Base-by-base conservation (phyloP, 2,113 vertebrate species). In the Leiothrix lutea region DNA sequence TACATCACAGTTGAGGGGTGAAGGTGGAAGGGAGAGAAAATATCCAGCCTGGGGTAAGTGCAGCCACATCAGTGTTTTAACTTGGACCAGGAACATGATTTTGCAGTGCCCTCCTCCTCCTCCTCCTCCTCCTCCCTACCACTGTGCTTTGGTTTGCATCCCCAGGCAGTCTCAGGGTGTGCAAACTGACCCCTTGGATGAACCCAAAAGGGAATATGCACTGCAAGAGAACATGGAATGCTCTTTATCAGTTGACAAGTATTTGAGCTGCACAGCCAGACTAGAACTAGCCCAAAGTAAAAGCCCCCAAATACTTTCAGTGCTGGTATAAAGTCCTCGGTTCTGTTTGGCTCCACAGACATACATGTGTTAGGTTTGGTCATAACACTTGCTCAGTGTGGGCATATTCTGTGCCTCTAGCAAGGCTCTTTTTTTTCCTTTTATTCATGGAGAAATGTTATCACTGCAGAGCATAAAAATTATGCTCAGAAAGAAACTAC, bases 321-420 rank as follows among this genome's bases (percentile, higher is more conserved):
- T 22, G 12, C 14, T 1, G 1, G 14, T 24, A 20, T 60, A 15
- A 64, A 12, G 36, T 48, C 8, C 44, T 75, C 0, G 0, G 12
- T 47, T 67, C 14, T 54, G 9, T 71, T 75, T 79, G 64, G 9
- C 6, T 65, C 28, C n/a, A 47, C 23, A 86, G 40, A 31, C 40
- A 33, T 2, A 38, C 7, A 72, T 31, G 20, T 70, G 8, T 16
- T 47, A 66, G 20, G 16, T 86, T 88, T 60, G 36, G 23, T 60
- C 44, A 33, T n/a, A 8, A 17, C 3, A 9, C 14, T 79, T 75
- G 12, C 21, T 85, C 45, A 44, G 2, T 15, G 36, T 20, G 75
- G 53, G 60, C 15, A 19, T 23, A 47, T 47, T 57, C 33, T 79
- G 3, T 60, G 51, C 66, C 28, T 50, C 18, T 35, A 69, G 31